Evolutionary conservation across 2,888 invertebrate genomes (phyloP).

Genomic region (Machimus atricapillus): DNA sequence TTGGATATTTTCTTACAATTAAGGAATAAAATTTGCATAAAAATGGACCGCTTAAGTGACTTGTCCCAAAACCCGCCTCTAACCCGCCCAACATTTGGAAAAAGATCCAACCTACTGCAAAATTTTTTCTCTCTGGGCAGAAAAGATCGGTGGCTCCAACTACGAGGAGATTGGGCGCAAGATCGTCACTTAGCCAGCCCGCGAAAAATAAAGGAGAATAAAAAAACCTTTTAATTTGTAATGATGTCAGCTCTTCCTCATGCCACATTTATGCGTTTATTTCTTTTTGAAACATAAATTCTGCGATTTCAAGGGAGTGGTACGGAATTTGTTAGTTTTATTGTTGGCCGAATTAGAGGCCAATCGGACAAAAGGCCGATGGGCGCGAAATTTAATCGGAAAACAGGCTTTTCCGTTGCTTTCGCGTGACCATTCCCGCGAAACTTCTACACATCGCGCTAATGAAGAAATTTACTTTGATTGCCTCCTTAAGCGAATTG

Average conservation of each 20-base stretch:
- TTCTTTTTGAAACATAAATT: background rate
- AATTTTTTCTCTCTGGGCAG: background rate
- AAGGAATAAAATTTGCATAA: background rate
- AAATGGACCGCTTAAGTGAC: background rate
- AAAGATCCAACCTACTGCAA: background rate
- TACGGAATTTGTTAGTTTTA: background rate
- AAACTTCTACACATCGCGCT: background rate
- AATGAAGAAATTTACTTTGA: background rate
- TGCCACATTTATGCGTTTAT: background rate
- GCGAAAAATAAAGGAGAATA: background rate
- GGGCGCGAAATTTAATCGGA: background rate
- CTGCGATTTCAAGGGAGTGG: background rate
- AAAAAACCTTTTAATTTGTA: background rate
- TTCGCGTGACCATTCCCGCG: background rate
- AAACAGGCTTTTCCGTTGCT: background rate
- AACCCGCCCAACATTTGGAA: background rate
- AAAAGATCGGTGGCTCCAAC: background rate
- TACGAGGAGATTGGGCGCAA: background rate
- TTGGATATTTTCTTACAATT: background rate
- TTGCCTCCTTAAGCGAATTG: background rate
- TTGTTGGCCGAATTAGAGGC: background rate
- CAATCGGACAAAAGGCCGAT: background rate
- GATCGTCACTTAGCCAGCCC: background rate
- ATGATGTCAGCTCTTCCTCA: background rate
- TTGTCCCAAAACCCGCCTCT: background rate